phyloP scores from a whole-genome alignment of 2,888 invertebrate species.

The Thymelicus sylvestris region DNA sequence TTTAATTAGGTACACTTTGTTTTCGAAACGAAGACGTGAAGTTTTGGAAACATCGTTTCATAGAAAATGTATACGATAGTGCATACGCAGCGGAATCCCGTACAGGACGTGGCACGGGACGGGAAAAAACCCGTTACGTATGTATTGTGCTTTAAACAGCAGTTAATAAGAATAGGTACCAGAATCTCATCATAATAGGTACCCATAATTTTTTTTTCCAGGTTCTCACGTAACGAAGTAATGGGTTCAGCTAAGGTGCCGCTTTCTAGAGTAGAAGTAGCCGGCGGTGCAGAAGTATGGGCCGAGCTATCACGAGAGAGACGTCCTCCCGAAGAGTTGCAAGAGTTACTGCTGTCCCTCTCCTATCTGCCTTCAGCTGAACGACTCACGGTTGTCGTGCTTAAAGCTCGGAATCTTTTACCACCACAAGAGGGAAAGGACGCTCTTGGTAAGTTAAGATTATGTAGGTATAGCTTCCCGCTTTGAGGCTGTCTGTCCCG shows the following conservation, averaged over 20 bases:
- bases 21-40: no score
- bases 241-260: conserved; percentile 93
- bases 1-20: no score
- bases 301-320: conserved; percentile 93
- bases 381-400: conserved; percentile 91
- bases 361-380: conserved; percentile 96
- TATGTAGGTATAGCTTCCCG: no score
- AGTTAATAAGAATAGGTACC: no score
- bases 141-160: no score
- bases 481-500: no score
- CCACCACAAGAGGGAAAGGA: conserved; percentile 88
- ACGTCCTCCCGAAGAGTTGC: conserved; percentile 92
- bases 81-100: no score
- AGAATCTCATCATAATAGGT: no score
- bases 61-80: no score
- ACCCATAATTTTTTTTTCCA: conserved; percentile 45
- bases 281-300: conserved; percentile 93
- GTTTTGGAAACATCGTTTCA: no score
- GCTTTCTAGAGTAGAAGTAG: conserved; percentile 91
- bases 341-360: conserved; percentile 92
- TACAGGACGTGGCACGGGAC: no score
- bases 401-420: conserved; percentile 94
- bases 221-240: conserved; percentile 94
- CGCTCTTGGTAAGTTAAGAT: conserved; percentile 80
- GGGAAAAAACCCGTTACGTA: no score